Evolutionary conservation across 2,888 invertebrate species (phyloP).

Genomic region (Drosophila mulleri): DNA sequence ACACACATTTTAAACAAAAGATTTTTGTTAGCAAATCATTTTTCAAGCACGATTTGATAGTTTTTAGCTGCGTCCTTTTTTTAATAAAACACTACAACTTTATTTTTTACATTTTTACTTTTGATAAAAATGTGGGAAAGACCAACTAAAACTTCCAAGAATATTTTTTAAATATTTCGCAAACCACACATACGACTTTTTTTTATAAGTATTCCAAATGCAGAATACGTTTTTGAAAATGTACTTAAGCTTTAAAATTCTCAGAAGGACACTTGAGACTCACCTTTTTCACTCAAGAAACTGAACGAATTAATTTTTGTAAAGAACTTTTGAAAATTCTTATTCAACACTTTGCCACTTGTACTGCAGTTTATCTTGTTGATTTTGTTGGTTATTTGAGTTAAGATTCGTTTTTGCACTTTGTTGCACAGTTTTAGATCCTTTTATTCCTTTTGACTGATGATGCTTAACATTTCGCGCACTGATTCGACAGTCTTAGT

Average conservation of each 20-base stretch:
- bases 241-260: not conserved
- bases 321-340: slow-evolving; percentile 45
- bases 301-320: slow-evolving; percentile 46
- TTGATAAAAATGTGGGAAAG: not conserved
- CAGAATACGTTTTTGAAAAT: not conserved
- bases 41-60: not conserved
- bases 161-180: not conserved
- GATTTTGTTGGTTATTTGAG: slow-evolving; percentile 12
- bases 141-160: not conserved
- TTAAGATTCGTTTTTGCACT: slow-evolving; percentile 44
- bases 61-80: not conserved
- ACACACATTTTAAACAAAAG: not conserved
- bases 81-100: not conserved
- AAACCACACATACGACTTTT: not conserved
- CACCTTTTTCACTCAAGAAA: slow-evolving; percentile 74
- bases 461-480: slow-evolving; percentile 63
- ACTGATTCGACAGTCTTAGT: slow-evolving; percentile 42
- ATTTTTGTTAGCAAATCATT: not conserved
- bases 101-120: not conserved
- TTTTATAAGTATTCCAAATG: not conserved
- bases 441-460: slow-evolving; percentile 57
- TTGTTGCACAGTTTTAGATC: slow-evolving; percentile 59
- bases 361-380: slow-evolving; percentile 50
- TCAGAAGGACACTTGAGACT: slow-evolving; percentile 55
- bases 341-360: slow-evolving; percentile 61